Evolutionary conservation across 2,888 invertebrate genomes (phyloP), one percentile per base, ranked within the genome.

Genomic region (Habrosyne pyritoides): DNA sequence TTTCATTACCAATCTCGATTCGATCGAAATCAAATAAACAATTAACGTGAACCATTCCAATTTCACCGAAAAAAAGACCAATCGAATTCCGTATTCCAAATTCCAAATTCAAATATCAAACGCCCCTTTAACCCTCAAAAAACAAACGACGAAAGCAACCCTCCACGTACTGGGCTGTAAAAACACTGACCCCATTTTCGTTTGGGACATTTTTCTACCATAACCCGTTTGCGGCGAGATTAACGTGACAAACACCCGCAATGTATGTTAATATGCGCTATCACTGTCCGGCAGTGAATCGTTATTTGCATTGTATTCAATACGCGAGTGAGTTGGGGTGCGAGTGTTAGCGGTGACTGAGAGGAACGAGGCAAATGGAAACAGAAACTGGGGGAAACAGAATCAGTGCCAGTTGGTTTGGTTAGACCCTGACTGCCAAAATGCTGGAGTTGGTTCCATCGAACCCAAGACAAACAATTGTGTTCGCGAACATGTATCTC

Each of bases 261-360:
- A 79, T 83, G 74, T 87, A 87, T 87, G 87, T 81, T 86, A 88
- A 89, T 87, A 69, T 77, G 66, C 65, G 79, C 72, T 89, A 89
- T 89, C 89, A 84, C 83, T 74, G 85, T 73, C 78, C 69, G 63
- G 65, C 89, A 86, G 83, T 58, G 71, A 66, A 63, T 68, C 64
- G 68, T 67, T 84, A 88, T 86, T 86, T 86, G 83, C 85, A 84
- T 87, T 84, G 84, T 84, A 85, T 83, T 84, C 86, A 84, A 84
- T 83, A 78, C 73, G 14, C 8, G 42, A 8, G 1, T 36, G 54
- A 63, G 58, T 30, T 47, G 46, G 53, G 61, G 58, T 30, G 58
- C 42, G 63, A 59, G 52, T 61, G 53, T 22, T 1, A 48, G 50
- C 50, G 50, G 7, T 2, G n/a, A 26, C 2, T 21, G 14, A 7